phyloP scores from a whole-genome alignment of 2,888 invertebrate genomes.

The Entomobrya multifasciata region DNA sequence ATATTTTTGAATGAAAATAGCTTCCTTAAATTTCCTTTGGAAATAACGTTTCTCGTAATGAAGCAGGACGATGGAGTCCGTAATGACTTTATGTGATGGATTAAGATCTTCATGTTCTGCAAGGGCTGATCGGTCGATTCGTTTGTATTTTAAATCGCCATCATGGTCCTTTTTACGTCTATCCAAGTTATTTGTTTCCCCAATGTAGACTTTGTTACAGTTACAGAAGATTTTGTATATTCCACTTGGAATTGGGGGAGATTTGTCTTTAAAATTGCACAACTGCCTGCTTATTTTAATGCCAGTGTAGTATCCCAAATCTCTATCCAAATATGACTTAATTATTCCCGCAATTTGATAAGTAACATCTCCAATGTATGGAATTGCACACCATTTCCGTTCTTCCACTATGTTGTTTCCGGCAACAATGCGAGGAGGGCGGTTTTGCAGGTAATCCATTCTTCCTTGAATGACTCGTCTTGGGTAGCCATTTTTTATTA shows the following conservation, averaged over 20 bases:
- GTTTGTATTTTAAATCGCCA: neutral
- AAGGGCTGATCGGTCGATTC: no score
- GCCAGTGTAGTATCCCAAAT: conserved; percentile 8
- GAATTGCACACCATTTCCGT: conserved; percentile 8
- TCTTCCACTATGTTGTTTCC: neutral
- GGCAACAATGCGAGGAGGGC: neutral
- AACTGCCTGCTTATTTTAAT: neutral
- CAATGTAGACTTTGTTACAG: neutral
- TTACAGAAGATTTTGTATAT: neutral
- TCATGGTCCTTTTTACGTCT: neutral
- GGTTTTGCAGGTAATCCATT: neutral
- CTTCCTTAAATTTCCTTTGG: conserved; percentile 31
- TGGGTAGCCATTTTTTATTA: neutral
- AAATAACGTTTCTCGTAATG: neutral
- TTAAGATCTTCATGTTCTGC: no score
- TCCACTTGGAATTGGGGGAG: neutral
- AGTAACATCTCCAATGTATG: neutral
- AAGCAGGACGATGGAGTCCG: neutral
- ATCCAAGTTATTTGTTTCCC: neutral
- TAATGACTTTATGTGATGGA: neutral
- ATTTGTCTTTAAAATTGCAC: neutral
- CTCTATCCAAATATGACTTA: neutral
- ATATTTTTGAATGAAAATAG: neutral
- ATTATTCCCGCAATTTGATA: no score
- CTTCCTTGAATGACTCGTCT: neutral